These are phyloP conservation scores for Porites cylindrica DNA, from an alignment of 92 coral and sea anemone species.

Conservation along the genomic window DNA sequence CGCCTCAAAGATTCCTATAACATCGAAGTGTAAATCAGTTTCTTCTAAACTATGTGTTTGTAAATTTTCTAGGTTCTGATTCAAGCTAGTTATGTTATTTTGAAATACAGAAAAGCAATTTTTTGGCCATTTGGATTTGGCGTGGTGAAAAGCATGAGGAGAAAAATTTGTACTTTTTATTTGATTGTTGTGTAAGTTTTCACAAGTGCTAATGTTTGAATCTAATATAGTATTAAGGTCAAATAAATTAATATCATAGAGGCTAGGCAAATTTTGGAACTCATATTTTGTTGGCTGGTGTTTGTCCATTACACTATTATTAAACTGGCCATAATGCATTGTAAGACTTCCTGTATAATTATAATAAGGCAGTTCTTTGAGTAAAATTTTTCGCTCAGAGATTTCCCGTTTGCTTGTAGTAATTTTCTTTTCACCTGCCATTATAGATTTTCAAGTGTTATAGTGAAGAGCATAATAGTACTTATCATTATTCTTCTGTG, in stretches of 20 bases:
- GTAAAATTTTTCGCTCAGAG: constrained; percentile 13
- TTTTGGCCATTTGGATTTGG: neutral
- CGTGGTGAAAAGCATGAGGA: neutral
- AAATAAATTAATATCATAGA: constrained; percentile 38
- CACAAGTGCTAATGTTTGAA: neutral
- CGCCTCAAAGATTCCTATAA: neutral
- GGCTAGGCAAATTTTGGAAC: constrained; percentile 19
- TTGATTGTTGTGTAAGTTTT: neutral
- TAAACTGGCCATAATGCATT: constrained; percentile 22
- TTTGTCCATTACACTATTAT: neutral
- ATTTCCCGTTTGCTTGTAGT: constrained; percentile 12
- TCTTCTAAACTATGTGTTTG: neutral
- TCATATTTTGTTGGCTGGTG: too few relatives aligned
- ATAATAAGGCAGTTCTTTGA: constrained; percentile 48
- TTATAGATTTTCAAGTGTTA: too few relatives aligned
- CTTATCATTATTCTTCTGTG: too few relatives aligned
- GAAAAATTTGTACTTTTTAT: neutral
- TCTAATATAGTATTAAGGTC: constrained; percentile 11
- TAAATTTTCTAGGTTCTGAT: neutral
- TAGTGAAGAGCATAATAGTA: too few relatives aligned
- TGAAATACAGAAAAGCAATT: neutral
- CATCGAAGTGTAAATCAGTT: neutral
- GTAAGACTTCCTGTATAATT: constrained; percentile 8
- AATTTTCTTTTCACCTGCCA: too few relatives aligned
- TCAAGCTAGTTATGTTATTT: neutral